Percentiles rank a stretch among this genome's conserved stretches.
phyloP scores from a whole-genome alignment of 2,888 invertebrate species.

The Hemithea aestivaria region DNA sequence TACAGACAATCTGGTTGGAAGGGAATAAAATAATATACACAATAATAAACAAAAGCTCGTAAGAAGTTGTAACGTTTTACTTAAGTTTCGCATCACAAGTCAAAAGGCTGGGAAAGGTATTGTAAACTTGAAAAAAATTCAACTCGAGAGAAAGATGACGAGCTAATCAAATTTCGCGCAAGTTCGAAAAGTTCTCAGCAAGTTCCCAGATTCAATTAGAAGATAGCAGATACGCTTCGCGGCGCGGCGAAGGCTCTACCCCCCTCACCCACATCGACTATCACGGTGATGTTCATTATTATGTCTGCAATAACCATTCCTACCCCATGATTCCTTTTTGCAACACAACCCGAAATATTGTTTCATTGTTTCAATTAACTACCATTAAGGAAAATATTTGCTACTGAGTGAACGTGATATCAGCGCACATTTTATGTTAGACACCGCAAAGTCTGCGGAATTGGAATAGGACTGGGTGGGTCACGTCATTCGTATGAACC shows the following conservation, averaged over 20 bases:
- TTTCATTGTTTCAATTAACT: constrained; percentile 29
- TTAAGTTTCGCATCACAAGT: background rate
- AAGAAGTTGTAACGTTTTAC: too few relatives aligned
- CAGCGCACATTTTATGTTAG: constrained; percentile 1
- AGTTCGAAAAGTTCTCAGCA: constrained; percentile 60
- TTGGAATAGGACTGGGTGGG: too few relatives aligned
- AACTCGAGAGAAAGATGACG: constrained; percentile 60
- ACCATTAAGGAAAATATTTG: constrained; percentile 21
- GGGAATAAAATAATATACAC: too few relatives aligned
- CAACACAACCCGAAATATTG: constrained; percentile 23
- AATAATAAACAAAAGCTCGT: too few relatives aligned
- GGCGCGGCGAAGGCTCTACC: constrained; percentile 10
- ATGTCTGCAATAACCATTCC: constrained; percentile 36
- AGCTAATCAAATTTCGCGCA: constrained; percentile 67
- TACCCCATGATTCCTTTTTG: constrained; percentile 28
- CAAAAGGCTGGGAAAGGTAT: constrained; percentile 29
- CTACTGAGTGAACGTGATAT: constrained; percentile 14
- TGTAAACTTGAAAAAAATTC: constrained; percentile 50
- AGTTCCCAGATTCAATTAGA: constrained; percentile 72
- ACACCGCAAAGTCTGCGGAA: too few relatives aligned
- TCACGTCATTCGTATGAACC: too few relatives aligned
- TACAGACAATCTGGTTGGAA: too few relatives aligned
- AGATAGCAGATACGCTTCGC: constrained; percentile 44
- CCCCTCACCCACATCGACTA: constrained; percentile 24
- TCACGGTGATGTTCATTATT: constrained; percentile 40